Evolutionary conservation across 2,797 vertebrate genomes (phyloP).

Genomic region (Manis javanica): DNA sequence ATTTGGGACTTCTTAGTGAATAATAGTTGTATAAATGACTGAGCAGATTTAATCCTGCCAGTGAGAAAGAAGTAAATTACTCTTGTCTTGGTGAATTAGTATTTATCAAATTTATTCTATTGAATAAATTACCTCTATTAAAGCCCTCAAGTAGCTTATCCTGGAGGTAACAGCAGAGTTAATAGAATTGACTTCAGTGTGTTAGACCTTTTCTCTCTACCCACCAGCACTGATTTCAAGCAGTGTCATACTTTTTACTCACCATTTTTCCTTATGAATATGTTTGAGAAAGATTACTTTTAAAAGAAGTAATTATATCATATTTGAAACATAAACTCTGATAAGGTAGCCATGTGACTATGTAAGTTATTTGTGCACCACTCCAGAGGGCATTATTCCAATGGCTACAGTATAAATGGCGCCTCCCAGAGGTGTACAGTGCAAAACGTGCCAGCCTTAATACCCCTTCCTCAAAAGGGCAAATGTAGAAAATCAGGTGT

Average conservation of each 20-base stretch:
- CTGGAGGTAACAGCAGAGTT: not conserved
- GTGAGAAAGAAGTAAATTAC: conserved; percentile 18
- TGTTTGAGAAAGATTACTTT: conserved; percentile 29
- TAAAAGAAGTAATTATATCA: not conserved
- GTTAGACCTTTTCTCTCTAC: not conserved
- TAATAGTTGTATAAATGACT: not conserved
- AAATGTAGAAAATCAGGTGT: not conserved
- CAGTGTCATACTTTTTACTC: not conserved
- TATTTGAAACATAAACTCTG: not conserved
- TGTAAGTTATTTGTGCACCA: rapidly evolving
- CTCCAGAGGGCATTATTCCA: not conserved
- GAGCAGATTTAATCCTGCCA: not conserved
- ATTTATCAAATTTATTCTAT: not conserved
- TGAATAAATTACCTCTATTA: not conserved
- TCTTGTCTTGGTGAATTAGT: not conserved
- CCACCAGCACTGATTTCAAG: not conserved
- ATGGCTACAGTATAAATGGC: rapidly evolving
- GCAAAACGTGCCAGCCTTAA: not conserved
- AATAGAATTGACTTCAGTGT: not conserved
- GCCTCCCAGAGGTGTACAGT: rapidly evolving
- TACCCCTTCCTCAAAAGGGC: not conserved
- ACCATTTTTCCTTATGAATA: not conserved
- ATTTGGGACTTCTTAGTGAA: not conserved
- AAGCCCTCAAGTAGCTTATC: not conserved
- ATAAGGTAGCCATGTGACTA: not conserved